These are phyloP conservation scores for Halictus quadricinctus DNA, from an alignment of 2,888 invertebrate genomes.

Conservation along the genomic window DNA sequence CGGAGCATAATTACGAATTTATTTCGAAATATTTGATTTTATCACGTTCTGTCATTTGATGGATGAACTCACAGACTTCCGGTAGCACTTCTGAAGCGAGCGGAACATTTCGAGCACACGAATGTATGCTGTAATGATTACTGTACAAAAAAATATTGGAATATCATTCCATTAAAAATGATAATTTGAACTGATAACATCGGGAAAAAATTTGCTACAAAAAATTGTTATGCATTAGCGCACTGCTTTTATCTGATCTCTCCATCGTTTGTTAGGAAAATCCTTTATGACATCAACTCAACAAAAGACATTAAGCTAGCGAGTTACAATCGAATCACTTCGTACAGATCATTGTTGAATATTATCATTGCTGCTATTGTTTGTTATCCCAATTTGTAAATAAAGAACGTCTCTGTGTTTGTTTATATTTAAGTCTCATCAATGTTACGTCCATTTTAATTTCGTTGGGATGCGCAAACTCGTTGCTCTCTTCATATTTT, in stretches of 20 bases:
- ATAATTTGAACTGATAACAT: neutral
- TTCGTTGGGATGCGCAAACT: neutral
- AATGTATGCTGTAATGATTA: neutral
- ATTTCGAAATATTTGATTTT: neutral
- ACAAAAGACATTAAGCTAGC: neutral
- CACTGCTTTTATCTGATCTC: neutral
- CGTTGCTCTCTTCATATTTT: conserved; percentile 20
- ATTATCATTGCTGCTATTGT: neutral
- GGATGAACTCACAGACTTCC: neutral
- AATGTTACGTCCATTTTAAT: neutral
- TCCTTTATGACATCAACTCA: neutral
- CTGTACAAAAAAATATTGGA: neutral
- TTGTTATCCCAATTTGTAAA: neutral
- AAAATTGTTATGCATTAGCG: neutral
- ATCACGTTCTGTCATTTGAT: neutral
- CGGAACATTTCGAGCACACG: neutral
- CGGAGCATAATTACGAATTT: neutral
- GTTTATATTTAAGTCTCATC: neutral
- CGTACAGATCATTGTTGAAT: neutral
- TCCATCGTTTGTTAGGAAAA: neutral
- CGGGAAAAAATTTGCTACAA: neutral
- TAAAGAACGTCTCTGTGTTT: neutral
- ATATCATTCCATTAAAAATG: neutral
- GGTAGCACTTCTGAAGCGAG: neutral
- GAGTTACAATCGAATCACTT: neutral